These are phyloP conservation scores for Pollachius pollachius DNA, from an alignment of 2,113 vertebrate species.

Conservation along the genomic window DNA sequence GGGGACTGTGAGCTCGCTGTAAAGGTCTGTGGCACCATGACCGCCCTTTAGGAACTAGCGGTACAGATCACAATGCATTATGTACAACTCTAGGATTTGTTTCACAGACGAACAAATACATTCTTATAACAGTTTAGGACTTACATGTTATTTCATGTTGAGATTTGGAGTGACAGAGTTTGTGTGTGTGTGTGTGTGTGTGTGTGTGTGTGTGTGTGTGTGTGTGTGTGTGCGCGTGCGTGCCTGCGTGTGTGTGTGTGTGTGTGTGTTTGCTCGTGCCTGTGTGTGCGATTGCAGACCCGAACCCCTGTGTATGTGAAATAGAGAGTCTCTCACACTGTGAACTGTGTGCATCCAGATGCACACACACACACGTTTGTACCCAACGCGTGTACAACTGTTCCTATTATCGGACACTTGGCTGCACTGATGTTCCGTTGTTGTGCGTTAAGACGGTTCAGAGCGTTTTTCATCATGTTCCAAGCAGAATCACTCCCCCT, in stretches of 20 bases:
- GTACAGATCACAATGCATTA: conserved; percentile 41
- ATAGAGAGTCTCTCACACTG: no score
- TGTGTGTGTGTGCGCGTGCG: background rate
- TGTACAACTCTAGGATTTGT: conserved; percentile 40
- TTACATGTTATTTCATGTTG: conserved; percentile 58
- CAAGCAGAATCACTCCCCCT: conserved; percentile 30
- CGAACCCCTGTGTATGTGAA: background rate
- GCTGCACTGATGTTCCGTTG: conserved; percentile 20
- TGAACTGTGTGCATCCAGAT: background rate
- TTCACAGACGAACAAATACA: conserved; percentile 37
- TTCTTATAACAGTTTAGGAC: conserved; percentile 42
- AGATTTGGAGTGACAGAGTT: conserved; percentile 39
- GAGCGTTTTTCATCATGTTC: conserved; percentile 35
- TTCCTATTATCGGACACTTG: no score
- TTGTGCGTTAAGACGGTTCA: background rate
- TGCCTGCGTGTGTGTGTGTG: background rate
- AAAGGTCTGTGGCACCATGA: background rate
- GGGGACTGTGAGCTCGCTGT: background rate
- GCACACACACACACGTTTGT: background rate
- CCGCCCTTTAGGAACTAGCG: conserved; percentile 29
- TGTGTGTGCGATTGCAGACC: background rate
- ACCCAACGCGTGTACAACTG: background rate
- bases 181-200: background rate
- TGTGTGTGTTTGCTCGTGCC: background rate
- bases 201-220: conserved; percentile 3